Evolutionary conservation across 2,888 invertebrate species (phyloP).

Genomic region (Stenurella melanura): DNA sequence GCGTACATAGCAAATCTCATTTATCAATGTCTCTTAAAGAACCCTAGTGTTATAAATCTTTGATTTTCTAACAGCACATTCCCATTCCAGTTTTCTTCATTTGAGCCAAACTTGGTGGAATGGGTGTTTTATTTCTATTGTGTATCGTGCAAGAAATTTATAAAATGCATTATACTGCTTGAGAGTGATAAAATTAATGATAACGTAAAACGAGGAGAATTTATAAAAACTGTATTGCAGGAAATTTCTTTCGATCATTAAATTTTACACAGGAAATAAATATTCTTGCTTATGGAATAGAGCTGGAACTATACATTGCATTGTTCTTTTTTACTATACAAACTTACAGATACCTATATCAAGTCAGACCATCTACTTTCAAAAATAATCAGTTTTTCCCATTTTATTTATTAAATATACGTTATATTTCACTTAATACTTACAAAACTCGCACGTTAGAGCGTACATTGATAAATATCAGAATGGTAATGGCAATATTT

Average conservation of each 20-base stretch:
- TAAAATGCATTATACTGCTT: slow-evolving; percentile 15
- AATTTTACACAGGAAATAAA: neutral
- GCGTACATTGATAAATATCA: no score
- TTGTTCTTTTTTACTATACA: no score
- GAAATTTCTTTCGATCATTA: neutral
- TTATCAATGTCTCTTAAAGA: slow-evolving; percentile 30
- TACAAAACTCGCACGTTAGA: no score
- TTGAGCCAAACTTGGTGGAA: neutral
- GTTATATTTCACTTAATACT: no score
- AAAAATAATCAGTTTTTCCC: no score
- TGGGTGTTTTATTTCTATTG: slow-evolving; percentile 10
- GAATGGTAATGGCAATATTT: no score
- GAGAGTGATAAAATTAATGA: slow-evolving; percentile 16
- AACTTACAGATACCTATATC: no score
- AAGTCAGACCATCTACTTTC: no score
- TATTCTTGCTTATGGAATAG: neutral
- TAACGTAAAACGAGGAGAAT: neutral
- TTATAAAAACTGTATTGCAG: neutral
- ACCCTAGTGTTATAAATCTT: slow-evolving; percentile 20
- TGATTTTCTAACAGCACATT: slow-evolving; percentile 28
- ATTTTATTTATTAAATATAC: no score
- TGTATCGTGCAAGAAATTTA: slow-evolving; percentile 20
- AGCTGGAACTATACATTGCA: no score
- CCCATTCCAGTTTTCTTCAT: slow-evolving; percentile 13
- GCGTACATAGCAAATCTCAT: slow-evolving; percentile 27